Evolutionary conservation across 2,797 vertebrate species (phyloP), one percentile per base, ranked within the genome.

Genomic region (Discoglossus pictus): DNA sequence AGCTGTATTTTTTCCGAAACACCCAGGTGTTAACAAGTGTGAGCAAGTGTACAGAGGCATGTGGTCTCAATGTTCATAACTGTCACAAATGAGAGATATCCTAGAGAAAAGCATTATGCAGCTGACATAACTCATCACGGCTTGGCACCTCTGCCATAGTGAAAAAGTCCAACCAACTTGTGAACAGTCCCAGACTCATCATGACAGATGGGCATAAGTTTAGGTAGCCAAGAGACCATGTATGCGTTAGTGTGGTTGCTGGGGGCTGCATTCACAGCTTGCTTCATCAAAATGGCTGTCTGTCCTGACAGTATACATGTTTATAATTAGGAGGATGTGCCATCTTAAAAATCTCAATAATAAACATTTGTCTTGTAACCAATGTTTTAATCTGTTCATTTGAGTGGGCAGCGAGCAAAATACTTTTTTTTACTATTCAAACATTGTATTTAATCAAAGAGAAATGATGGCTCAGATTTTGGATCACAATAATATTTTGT

Each of bases 311-410:
- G 61, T 71, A 71, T 71, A 68, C 76, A 74, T 68, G 76, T 76
- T 80, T 74, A 79, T 83, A 83, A 84, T 84, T 83, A 84, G 80
- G 75, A 76, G 75, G 67, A 82, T 79, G 83, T 76, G 61, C 61
- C 81, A 80, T 82, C 75, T 74, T 71, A 71, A 71, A 56, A 63
- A 71, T 42, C 61, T 39, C 44, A 63, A 51, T 64, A 71, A 59
- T 59, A 65, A 71, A 71, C 53, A 70, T 50, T n/a, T 50, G 34
- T 43, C 23, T 52, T 25, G 38, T 47, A 36, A 55, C 31, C n/a
- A 34, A 31, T 31, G 36, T 25, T 18, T 18, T 36, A 24, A 47
- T 44, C 20, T 44, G 61, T 34, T 21, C 23, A 50, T 15, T 15
- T 13, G 6, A 50, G 15, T 25, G 46, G 46, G 23, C 21, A 25